These are phyloP conservation scores for Lichenostomus cassidix DNA, from an alignment of 2,113 vertebrate species.

Conservation along the genomic window DNA sequence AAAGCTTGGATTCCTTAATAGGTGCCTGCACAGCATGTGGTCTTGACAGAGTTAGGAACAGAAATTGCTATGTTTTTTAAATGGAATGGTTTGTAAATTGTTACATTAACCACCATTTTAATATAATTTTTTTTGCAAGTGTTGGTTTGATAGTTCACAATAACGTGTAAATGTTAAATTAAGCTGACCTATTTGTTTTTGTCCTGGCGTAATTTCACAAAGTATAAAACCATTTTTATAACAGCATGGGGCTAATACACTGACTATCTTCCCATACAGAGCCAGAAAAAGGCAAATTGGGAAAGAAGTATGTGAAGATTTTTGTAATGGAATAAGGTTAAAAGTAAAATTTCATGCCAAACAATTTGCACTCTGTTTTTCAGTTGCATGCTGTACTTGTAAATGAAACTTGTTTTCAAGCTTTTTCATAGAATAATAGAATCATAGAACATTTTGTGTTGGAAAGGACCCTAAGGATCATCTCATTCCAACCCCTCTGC, in stretches of 20 bases:
- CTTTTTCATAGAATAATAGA: background rate
- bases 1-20: constrained; percentile 81
- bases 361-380: constrained; percentile 22
- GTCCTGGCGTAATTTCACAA: constrained; percentile 80
- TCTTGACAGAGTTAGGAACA: constrained; percentile 69
- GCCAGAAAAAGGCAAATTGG: constrained; percentile 63
- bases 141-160: constrained; percentile 48
- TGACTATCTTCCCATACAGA: constrained; percentile 62
- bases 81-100: constrained; percentile 85
- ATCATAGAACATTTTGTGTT: background rate
- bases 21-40: constrained; percentile 71
- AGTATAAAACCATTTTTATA: constrained; percentile 67
- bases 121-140: constrained; percentile 67
- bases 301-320: constrained; percentile 2
- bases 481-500: background rate
- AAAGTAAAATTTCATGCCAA: constrained; percentile 49
- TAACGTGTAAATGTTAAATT: constrained; percentile 62
- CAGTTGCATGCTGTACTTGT: background rate
- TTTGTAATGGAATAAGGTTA: constrained; percentile 35
- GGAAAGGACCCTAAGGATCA: background rate
- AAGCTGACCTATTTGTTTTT: constrained; percentile 58
- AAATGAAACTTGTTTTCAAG: constrained; percentile 34
- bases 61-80: constrained; percentile 75
- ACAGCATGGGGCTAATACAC: constrained; percentile 58
- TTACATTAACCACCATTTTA: constrained; percentile 87